phyloP scores from a whole-genome alignment of 1,140 invertebrate genomes.

The Dreissena polymorpha region DNA sequence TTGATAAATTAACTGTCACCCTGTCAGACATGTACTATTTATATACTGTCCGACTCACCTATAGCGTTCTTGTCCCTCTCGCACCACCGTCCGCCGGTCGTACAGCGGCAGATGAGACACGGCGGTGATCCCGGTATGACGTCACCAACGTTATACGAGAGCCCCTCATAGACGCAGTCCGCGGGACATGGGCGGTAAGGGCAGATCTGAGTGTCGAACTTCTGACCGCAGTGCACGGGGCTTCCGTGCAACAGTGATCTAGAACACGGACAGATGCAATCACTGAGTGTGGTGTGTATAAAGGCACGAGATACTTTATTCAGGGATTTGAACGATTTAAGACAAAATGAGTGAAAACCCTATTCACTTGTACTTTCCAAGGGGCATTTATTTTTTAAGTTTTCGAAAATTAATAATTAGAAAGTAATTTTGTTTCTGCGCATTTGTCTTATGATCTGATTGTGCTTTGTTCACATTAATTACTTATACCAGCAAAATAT shows the following conservation, averaged over 20 bases:
- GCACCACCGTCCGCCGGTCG: constrained; percentile 26
- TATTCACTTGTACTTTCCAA: too few relatives aligned
- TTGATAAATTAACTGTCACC: too few relatives aligned
- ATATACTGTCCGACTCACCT: constrained; percentile 42
- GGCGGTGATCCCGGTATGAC: constrained; percentile 8
- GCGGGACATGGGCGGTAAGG: constrained; percentile 32
- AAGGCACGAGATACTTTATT: too few relatives aligned
- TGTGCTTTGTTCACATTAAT: too few relatives aligned
- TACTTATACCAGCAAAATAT: too few relatives aligned
- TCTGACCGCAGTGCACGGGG: constrained; percentile 30
- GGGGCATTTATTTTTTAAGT: too few relatives aligned
- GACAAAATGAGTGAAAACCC: too few relatives aligned
- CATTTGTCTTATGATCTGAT: too few relatives aligned
- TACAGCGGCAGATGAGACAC: constrained; percentile 47
- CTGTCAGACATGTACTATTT: too few relatives aligned
- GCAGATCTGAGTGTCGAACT: constrained; percentile 33
- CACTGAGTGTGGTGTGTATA: neutral
- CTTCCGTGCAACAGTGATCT: constrained; percentile 30
- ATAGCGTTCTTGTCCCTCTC: constrained; percentile 30
- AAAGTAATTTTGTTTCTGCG: too few relatives aligned
- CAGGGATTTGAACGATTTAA: too few relatives aligned
- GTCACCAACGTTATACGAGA: constrained; percentile 41
- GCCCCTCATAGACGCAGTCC: constrained; percentile 29
- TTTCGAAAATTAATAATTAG: too few relatives aligned
- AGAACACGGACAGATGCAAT: neutral